phyloP scores from a whole-genome alignment of 2,797 vertebrate species.

The Syngnathus rostellatus region DNA sequence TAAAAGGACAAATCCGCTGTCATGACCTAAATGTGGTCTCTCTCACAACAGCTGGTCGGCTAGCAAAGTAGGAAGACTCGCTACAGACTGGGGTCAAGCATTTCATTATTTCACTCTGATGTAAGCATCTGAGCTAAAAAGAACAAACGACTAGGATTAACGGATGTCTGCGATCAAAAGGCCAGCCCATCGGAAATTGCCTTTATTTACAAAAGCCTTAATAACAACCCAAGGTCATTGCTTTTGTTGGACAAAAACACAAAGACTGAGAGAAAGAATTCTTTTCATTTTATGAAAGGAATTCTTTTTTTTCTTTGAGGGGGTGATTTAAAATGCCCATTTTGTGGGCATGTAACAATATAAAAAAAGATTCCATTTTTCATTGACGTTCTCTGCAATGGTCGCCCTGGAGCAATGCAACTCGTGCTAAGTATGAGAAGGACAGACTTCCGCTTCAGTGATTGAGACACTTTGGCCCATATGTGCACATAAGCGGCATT shows the following conservation, averaged over 20 bases:
- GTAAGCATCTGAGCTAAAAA: constrained; percentile 18
- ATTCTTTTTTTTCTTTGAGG: not conserved
- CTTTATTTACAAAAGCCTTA: constrained; percentile 11
- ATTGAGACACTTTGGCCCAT: constrained; percentile 24
- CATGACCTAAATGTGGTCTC: constrained; percentile 28
- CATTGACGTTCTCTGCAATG: constrained; percentile 40
- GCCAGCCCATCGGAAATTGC: constrained; percentile 4
- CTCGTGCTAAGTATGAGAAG: constrained; percentile 12
- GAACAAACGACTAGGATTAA: constrained; percentile 12
- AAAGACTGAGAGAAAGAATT: constrained; percentile 12
- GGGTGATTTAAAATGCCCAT: not conserved
- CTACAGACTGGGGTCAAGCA: not conserved
- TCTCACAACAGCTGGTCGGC: constrained; percentile 11
- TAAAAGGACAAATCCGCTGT: constrained; percentile 19
- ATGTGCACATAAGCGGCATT: constrained; percentile 24
- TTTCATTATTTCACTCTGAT: constrained; percentile 2
- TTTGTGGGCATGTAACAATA: not conserved
- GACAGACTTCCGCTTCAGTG: constrained; percentile 13
- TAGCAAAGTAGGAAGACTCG: constrained; percentile 4
- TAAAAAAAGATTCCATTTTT: constrained; percentile 6
- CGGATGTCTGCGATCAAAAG: constrained; percentile 22
- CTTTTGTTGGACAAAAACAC: constrained; percentile 8
- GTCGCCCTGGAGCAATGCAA: constrained; percentile 28
- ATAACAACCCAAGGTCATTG: constrained; percentile 26
- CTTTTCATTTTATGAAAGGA: not conserved